Percentiles rank a stretch among this genome's conserved stretches.
These are phyloP conservation scores for Acronicta psi DNA, from an alignment of 2,888 invertebrate genomes.

Conservation along the genomic window DNA sequence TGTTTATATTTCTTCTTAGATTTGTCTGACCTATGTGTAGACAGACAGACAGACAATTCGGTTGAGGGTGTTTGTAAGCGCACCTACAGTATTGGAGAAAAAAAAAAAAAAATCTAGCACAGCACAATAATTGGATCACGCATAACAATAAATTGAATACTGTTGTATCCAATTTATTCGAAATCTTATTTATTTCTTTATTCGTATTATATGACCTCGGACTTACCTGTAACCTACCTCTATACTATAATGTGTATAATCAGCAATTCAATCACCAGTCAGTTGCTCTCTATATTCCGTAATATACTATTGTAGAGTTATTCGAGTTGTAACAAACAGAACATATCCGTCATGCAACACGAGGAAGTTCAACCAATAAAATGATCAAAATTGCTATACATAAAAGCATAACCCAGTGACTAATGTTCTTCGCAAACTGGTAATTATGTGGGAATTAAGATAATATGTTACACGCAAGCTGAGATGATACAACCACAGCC, in stretches of 20 bases:
- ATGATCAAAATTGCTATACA: slow-evolving; percentile 50
- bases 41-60: too few species aligned
- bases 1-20: too few species aligned
- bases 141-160: too few species aligned
- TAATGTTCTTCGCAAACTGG: slow-evolving; percentile 49
- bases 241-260: neutral
- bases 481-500: slow-evolving; percentile 39
- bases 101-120: too few species aligned
- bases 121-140: too few species aligned
- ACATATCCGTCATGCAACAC: slow-evolving; percentile 40
- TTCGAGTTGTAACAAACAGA: slow-evolving; percentile 20
- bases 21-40: too few species aligned
- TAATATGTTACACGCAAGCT: slow-evolving; percentile 50
- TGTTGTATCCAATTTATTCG: neutral
- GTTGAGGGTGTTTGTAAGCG: too few species aligned
- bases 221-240: neutral
- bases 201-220: neutral
- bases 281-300: slow-evolving; percentile 4
- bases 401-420: slow-evolving; percentile 45
- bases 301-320: slow-evolving; percentile 15
- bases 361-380: slow-evolving; percentile 51
- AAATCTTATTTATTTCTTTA: neutral
- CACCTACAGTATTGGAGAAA: too few species aligned
- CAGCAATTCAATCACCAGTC: slow-evolving; percentile 17
- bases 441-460: slow-evolving; percentile 54